These are phyloP conservation scores for Poeciliopsis paucimaculata DNA, from an alignment of 2,797 vertebrate species.

Conservation along the genomic window DNA sequence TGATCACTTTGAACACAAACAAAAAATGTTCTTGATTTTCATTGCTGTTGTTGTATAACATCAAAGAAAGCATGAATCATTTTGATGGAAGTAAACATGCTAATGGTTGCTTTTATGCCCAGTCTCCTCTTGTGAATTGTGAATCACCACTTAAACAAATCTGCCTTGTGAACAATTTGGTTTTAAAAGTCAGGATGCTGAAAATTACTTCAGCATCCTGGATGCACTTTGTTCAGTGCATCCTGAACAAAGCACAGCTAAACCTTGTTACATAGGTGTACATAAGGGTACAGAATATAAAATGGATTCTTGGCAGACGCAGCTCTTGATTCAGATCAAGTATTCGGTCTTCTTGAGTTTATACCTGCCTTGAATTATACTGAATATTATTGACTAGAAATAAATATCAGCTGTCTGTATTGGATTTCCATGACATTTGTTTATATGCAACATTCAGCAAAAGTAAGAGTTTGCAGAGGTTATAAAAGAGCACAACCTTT, in stretches of 20 bases:
- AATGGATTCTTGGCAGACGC: neutral
- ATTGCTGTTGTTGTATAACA: neutral
- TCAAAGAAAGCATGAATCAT: conserved; percentile 7
- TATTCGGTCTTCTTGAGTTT: neutral
- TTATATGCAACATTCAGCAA: neutral
- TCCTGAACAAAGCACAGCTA: neutral
- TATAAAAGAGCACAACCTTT: neutral
- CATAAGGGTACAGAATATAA: neutral
- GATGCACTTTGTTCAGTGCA: no score
- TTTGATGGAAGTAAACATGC: neutral
- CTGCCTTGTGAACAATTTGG: neutral
- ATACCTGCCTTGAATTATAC: neutral
- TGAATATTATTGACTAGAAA: neutral
- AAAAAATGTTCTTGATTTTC: conserved; percentile 14
- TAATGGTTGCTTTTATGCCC: neutral
- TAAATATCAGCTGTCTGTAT: neutral
- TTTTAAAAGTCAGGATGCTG: neutral
- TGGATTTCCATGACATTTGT: neutral
- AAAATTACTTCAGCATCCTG: no score
- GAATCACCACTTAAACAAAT: neutral
- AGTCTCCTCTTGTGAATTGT: neutral
- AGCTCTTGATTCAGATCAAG: neutral
- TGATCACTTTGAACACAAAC: conserved; percentile 5
- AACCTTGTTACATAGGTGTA: neutral
- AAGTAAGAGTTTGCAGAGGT: neutral